These are phyloP conservation scores for Bombus sylvicola DNA, from an alignment of 1,140 invertebrate species.

Conservation along the genomic window DNA sequence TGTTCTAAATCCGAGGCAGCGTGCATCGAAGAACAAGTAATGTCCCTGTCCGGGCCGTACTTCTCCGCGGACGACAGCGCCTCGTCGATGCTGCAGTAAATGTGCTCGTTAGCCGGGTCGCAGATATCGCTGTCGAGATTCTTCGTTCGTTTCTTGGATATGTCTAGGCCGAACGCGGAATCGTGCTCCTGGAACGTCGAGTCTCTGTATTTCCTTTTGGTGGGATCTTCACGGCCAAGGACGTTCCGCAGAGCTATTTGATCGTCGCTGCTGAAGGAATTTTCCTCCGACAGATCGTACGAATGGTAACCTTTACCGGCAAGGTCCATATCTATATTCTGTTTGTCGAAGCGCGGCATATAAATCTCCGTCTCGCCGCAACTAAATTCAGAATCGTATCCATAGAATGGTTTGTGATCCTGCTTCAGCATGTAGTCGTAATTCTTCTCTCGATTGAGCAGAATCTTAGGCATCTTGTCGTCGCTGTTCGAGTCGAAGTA, in stretches of 20 bases:
- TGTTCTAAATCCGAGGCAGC: constrained; percentile 49
- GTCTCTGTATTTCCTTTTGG: constrained; percentile 71
- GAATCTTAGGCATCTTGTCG: constrained; percentile 60
- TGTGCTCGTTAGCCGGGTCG: constrained; percentile 72
- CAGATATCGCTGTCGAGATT: constrained; percentile 57
- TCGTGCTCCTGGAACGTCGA: constrained; percentile 63
- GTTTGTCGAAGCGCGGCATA: constrained; percentile 62
- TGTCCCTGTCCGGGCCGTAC: constrained; percentile 37
- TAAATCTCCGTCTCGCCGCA: constrained; percentile 73
- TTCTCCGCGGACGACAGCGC: constrained; percentile 60
- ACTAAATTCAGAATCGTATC: constrained; percentile 76
- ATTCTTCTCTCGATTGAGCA: constrained; percentile 40
- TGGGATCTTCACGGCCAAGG: constrained; percentile 63
- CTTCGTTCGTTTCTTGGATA: constrained; percentile 46
- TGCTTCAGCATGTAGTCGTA: constrained; percentile 49
- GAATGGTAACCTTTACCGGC: constrained; percentile 22
- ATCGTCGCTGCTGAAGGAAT: constrained; percentile 40
- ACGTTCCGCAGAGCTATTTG: constrained; percentile 36
- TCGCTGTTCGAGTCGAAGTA: constrained; percentile 80
- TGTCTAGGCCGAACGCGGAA: constrained; percentile 35
- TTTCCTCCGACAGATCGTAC: constrained; percentile 37
- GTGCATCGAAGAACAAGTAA: neutral
- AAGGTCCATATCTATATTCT: constrained; percentile 17
- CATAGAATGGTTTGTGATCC: constrained; percentile 72
- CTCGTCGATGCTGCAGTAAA: constrained; percentile 80